Evolutionary conservation across 1,140 invertebrate species (phyloP).

Genomic region (Conus betulinus): DNA sequence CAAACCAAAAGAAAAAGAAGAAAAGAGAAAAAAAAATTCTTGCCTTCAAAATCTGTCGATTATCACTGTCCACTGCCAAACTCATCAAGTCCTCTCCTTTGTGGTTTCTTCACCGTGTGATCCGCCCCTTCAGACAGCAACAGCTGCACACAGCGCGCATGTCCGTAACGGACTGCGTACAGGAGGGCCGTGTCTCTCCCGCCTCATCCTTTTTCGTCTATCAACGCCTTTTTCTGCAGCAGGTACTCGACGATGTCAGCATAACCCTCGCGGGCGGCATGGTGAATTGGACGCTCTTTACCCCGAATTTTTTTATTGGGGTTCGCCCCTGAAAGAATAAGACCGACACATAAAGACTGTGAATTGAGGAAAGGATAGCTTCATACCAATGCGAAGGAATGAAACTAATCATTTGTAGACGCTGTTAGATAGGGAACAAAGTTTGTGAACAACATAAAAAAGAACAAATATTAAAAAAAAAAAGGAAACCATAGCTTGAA

Average conservation of each 20-base stretch:
- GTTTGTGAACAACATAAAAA: too few species aligned
- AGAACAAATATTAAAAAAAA: too few species aligned
- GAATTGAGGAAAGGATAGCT: too few species aligned
- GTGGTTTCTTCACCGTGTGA: constrained; percentile 62
- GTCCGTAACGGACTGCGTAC: constrained; percentile 59
- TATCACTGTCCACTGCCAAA: constrained; percentile 60
- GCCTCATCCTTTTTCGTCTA: constrained; percentile 61
- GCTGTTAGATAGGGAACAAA: too few species aligned
- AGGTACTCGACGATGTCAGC: constrained; percentile 52
- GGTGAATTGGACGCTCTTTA: constrained; percentile 65
- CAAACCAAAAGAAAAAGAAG: too few species aligned
- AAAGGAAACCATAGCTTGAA: too few species aligned
- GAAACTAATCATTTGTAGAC: too few species aligned
- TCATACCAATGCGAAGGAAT: too few species aligned
- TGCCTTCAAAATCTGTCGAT: constrained; percentile 50
- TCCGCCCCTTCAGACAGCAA: constrained; percentile 56
- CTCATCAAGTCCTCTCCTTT: constrained; percentile 66
- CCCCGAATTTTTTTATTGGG: constrained; percentile 64
- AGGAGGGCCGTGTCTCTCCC: constrained; percentile 67
- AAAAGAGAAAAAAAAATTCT: not conserved
- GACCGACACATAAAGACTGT: too few species aligned
- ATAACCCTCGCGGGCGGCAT: constrained; percentile 67
- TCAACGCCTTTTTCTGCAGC: constrained; percentile 49
- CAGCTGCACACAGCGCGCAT: constrained; percentile 54
- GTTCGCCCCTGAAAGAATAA: constrained; percentile 53